These are phyloP conservation scores for Etheostoma perlongum DNA, from an alignment of 2,797 vertebrate species.

Conservation along the genomic window DNA sequence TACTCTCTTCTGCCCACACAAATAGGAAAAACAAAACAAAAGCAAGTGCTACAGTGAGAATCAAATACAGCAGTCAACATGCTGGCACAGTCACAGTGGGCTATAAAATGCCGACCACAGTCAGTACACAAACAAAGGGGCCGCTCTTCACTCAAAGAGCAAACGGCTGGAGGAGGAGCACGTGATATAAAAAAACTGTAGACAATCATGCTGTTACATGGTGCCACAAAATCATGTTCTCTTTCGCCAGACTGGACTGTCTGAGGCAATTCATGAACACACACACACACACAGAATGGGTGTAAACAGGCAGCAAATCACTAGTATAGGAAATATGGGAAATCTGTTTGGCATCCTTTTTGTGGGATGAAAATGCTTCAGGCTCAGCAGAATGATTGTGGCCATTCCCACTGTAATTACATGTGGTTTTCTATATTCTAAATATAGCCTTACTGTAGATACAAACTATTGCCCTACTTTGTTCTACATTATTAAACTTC, in stretches of 20 bases:
- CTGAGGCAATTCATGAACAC: no score
- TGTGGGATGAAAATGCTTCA: slow-evolving; percentile 54
- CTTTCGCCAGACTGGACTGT: slow-evolving; percentile 12
- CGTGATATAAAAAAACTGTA: slow-evolving; percentile 60
- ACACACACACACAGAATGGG: slow-evolving; percentile 33
- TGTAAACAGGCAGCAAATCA: slow-evolving; percentile 56
- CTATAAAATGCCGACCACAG: slow-evolving; percentile 65
- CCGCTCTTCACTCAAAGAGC: slow-evolving; percentile 59
- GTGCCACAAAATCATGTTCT: slow-evolving; percentile 55
- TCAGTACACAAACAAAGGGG: slow-evolving; percentile 67
- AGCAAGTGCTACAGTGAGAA: slow-evolving; percentile 54
- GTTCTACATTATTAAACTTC: slow-evolving; percentile 49
- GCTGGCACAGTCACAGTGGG: slow-evolving; percentile 54
- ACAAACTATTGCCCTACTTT: slow-evolving; percentile 35
- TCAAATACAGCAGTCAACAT: slow-evolving; percentile 63
- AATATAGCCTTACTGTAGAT: slow-evolving; percentile 62
- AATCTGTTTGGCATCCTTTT: slow-evolving; percentile 53
- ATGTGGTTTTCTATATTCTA: slow-evolving; percentile 76
- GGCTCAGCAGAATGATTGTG: slow-evolving; percentile 65
- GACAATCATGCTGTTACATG: slow-evolving; percentile 65
- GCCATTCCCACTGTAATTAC: slow-evolving; percentile 75
- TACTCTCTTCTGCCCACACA: slow-evolving; percentile 33
- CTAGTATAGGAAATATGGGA: slow-evolving; percentile 52
- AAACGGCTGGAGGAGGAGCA: slow-evolving; percentile 71
- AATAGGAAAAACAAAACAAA: slow-evolving; percentile 41